phyloP scores from a whole-genome alignment of 35 echinoderm and acorn worm species.

The Chiridota heheva region DNA sequence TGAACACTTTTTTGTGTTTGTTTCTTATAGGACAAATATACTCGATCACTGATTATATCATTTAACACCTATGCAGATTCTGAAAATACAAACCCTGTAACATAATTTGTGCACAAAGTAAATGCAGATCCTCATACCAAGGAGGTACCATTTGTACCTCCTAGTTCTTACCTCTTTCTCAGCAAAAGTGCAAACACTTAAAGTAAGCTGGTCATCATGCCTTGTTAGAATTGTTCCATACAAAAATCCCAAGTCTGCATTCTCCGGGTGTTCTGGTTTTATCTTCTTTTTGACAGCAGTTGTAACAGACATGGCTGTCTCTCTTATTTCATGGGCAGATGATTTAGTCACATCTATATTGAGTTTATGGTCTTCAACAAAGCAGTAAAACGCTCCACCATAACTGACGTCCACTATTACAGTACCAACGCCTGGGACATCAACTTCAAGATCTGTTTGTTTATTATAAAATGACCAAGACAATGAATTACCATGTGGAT shows the following conservation, averaged over 20 bases:
- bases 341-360: slow-evolving; percentile 35
- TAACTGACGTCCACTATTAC: slow-evolving; percentile 82
- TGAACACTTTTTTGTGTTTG: too few species aligned
- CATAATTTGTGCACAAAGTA: too few species aligned
- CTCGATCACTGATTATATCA: too few species aligned
- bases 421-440: slow-evolving; percentile 62
- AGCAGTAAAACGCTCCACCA: slow-evolving; percentile 94
- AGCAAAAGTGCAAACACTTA: too few species aligned
- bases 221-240: slow-evolving; percentile 28
- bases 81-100: too few species aligned
- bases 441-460: slow-evolving; percentile 61
- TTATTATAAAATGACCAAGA: not conserved
- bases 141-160: too few species aligned
- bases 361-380: slow-evolving; percentile 33
- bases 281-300: slow-evolving; percentile 21
- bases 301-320: slow-evolving; percentile 1
- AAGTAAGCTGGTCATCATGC: slow-evolving; percentile 17
- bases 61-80: too few species aligned
- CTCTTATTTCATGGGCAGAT: not conserved
- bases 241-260: slow-evolving; percentile 9
- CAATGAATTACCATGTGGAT: not conserved
- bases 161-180: too few species aligned
- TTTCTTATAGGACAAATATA: too few species aligned
- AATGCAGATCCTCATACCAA: too few species aligned
- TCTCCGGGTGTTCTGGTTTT: slow-evolving; percentile 5